A percentile compares a stretch with the other conserved stretches of the same genome.
Conservation (phyloP, 2,888 invertebrate species). For the Lasius platythorax region DNA sequence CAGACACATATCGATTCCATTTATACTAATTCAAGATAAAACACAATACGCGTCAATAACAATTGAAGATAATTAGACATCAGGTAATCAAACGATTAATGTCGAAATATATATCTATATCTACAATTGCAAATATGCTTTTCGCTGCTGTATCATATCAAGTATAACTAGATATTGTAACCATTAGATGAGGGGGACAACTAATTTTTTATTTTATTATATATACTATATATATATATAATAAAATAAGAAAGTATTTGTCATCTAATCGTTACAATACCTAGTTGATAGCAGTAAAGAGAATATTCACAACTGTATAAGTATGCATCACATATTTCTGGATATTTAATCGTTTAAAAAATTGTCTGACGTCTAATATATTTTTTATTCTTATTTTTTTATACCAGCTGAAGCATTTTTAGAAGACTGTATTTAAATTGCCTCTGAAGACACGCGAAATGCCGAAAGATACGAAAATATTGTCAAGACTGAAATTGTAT, state of each 20-base stretch:
- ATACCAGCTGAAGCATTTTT: background rate
- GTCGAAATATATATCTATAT: background rate
- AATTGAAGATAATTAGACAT: background rate
- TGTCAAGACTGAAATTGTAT: background rate
- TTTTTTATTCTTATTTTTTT: background rate
- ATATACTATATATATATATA: background rate
- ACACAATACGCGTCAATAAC: background rate
- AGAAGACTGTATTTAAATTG: background rate
- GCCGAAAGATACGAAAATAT: background rate
- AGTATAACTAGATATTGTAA: background rate
- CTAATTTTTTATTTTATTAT: background rate
- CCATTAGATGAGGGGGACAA: too few species aligned
- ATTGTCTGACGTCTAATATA: background rate
- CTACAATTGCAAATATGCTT: background rate
- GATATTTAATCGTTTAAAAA: background rate
- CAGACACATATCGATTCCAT: background rate
- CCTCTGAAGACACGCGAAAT: background rate
- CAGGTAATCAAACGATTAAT: background rate
- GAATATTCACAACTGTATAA: too few species aligned
- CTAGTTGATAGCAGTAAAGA: too few species aligned
- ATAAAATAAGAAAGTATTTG: background rate
- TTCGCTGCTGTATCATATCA: background rate
- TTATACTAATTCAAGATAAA: background rate
- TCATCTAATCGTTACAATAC: too few species aligned
- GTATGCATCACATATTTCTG: background rate